Conservation (phyloP, 2,113 vertebrate genomes). For the Chiloscyllium plagiosum region DNA sequence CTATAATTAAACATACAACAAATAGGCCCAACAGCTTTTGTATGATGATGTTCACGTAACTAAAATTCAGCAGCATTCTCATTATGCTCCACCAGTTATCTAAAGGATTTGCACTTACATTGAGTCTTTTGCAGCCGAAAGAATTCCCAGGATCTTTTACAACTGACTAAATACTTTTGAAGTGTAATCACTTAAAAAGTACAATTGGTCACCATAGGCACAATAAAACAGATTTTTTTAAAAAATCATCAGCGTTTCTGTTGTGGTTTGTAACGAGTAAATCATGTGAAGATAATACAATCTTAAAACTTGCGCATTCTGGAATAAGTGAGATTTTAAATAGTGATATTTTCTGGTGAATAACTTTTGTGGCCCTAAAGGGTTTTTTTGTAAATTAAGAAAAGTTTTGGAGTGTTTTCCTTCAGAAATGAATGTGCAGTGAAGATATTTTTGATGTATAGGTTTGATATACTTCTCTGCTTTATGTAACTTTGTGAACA, state of each 20-base stretch:
- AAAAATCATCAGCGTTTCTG: neutral
- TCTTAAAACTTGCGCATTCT: neutral
- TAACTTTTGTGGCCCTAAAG: too few relatives aligned
- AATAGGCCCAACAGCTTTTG: neutral
- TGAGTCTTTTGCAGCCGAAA: too few relatives aligned
- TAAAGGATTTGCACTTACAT: too few relatives aligned
- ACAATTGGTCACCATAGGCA: neutral
- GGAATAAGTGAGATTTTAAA: too few relatives aligned
- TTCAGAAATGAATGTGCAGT: neutral
- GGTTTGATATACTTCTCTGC: neutral
- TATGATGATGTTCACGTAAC: neutral
- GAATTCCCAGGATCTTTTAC: too few relatives aligned
- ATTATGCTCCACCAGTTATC: neutral
- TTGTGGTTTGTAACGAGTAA: neutral
- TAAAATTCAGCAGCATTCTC: neutral
- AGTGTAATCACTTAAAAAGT: neutral
- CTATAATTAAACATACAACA: neutral
- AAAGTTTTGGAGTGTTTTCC: neutral
- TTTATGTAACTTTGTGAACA: too few relatives aligned
- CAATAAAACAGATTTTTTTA: neutral
- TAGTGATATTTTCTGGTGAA: too few relatives aligned
- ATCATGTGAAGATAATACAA: neutral
- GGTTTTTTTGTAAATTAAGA: too few relatives aligned
- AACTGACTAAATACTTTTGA: too few relatives aligned
- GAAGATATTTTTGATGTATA: neutral